These are phyloP conservation scores for Sparidentex hasta DNA, from an alignment of 2,797 vertebrate species.

Conservation along the genomic window DNA sequence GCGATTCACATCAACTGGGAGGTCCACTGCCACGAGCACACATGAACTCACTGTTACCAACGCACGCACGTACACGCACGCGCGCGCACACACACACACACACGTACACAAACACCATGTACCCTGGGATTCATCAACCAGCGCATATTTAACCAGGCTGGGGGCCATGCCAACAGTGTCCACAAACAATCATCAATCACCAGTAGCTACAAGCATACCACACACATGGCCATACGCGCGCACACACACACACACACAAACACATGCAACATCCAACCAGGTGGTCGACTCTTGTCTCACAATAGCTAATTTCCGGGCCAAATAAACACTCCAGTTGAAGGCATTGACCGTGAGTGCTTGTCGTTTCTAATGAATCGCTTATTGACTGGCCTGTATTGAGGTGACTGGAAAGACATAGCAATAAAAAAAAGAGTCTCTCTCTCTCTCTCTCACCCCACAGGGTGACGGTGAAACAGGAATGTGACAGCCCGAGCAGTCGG, in stretches of 20 bases:
- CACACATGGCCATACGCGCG: slow-evolving; percentile 10
- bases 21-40: slow-evolving; percentile 36
- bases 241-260: background rate
- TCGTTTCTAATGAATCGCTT: slow-evolving; percentile 72
- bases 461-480: slow-evolving; percentile 64
- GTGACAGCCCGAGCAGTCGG: slow-evolving; percentile 64
- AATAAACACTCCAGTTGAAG: slow-evolving; percentile 64
- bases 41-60: slow-evolving; percentile 6
- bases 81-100: slow-evolving; percentile 22
- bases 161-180: slow-evolving; percentile 72
- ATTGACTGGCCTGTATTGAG: slow-evolving; percentile 63
- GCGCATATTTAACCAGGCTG: slow-evolving; percentile 70
- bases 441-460: slow-evolving; percentile 30
- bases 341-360: slow-evolving; percentile 63
- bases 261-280: slow-evolving; percentile 55
- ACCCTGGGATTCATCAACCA: slow-evolving; percentile 68
- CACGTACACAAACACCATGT: slow-evolving; percentile 19
- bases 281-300: slow-evolving; percentile 70
- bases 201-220: slow-evolving; percentile 36
- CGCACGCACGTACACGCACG: slow-evolving; percentile 33
- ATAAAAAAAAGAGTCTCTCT: slow-evolving; percentile 27
- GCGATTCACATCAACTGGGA: slow-evolving; percentile 56
- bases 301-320: slow-evolving; percentile 74
- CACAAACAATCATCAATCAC: slow-evolving; percentile 80
- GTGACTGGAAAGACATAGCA: slow-evolving; percentile 54